A percentile compares a stretch with the other conserved stretches of the same genome.
phyloP scores from a whole-genome alignment of 2,797 vertebrate genomes.

The Tapera naevia region DNA sequence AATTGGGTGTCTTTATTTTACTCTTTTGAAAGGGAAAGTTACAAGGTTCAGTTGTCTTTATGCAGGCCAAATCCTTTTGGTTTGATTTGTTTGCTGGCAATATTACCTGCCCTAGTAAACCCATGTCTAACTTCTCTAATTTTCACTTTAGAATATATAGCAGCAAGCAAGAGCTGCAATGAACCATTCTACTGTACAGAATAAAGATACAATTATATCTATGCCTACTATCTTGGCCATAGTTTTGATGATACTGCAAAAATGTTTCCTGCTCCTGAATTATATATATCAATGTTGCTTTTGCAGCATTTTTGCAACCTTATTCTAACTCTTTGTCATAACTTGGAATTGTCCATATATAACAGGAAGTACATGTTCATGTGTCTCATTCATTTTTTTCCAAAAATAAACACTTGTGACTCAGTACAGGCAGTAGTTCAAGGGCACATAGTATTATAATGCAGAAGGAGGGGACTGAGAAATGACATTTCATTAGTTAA shows the following conservation, averaged over 20 bases:
- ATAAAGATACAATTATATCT: neutral
- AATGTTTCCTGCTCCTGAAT: neutral
- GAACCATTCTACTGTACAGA: neutral
- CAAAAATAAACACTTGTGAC: neutral
- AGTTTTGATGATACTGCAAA: conserved; percentile 30
- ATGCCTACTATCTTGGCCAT: neutral
- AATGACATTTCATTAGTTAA: conserved; percentile 46
- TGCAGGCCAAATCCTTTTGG: neutral
- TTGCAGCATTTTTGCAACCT: neutral
- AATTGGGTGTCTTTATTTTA: neutral
- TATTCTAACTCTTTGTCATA: neutral
- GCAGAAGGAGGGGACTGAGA: neutral
- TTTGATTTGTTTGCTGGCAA: neutral
- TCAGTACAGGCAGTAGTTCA: neutral
- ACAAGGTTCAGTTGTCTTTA: conserved; percentile 36
- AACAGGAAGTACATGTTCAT: neutral
- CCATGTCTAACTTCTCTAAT: neutral
- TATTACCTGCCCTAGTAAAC: neutral
- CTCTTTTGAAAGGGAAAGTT: neutral
- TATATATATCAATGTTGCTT: neutral
- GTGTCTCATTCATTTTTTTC: neutral
- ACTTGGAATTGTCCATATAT: neutral
- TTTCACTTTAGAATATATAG: neutral
- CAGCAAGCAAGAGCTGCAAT: neutral
- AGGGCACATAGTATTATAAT: neutral